Conservation (phyloP, 2,888 invertebrate genomes). For the Stenotaenia linearis region DNA sequence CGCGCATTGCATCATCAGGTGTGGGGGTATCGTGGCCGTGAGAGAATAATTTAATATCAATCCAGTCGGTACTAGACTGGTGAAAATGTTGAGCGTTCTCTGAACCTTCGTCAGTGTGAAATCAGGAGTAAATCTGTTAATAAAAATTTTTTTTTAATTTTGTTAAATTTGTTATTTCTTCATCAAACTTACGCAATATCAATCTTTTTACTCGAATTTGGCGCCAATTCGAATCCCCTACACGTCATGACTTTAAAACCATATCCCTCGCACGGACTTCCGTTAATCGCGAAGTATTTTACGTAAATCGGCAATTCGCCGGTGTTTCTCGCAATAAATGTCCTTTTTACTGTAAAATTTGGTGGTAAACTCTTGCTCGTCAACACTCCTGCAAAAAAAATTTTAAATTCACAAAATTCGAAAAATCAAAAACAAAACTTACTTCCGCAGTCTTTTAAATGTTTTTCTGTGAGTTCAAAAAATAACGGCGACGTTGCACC, state of each 20-base stretch:
- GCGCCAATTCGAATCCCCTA: slow-evolving; percentile 61
- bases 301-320: slow-evolving; percentile 80
- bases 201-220: slow-evolving; percentile 68
- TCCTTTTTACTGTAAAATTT: slow-evolving; percentile 67
- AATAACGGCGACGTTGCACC: slow-evolving; percentile 67
- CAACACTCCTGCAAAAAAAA: neutral
- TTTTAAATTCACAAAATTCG: neutral
- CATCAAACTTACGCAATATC: slow-evolving; percentile 62
- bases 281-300: slow-evolving; percentile 61
- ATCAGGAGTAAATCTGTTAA: slow-evolving; percentile 68
- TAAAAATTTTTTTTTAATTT: neutral
- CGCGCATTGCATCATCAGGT: slow-evolving; percentile 64
- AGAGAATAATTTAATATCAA: slow-evolving; percentile 60
- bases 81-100: slow-evolving; percentile 53
- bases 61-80: slow-evolving; percentile 39
- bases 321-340: slow-evolving; percentile 81
- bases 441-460: slow-evolving; percentile 58
- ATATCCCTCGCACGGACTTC: slow-evolving; percentile 60
- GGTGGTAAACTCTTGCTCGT: slow-evolving; percentile 50
- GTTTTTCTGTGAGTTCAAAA: slow-evolving; percentile 71
- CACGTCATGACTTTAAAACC: slow-evolving; percentile 75
- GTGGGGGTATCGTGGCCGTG: slow-evolving; percentile 60
- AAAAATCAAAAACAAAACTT: slow-evolving; percentile 40
- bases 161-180: neutral
- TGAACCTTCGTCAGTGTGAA: slow-evolving; percentile 71